Base-by-base conservation (phyloP, 2,888 invertebrate genomes). In the Lissocephala sabroskyi region DNA sequence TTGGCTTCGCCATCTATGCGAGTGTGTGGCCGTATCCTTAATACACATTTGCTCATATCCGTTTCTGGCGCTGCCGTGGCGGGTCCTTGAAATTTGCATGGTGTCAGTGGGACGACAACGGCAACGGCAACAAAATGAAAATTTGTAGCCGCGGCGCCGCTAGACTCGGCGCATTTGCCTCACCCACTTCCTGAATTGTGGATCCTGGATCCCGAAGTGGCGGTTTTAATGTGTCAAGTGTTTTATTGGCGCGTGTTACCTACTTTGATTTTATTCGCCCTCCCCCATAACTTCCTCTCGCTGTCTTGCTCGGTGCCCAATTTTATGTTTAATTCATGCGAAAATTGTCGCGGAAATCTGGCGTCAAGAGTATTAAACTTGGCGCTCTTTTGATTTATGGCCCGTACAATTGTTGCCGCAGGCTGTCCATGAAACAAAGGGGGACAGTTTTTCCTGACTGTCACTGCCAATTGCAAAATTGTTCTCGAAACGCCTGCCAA, bases 281-380 rank as follows among this genome's bases (percentile, higher is more conserved):
- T 26, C 29, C 6, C 17, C 9, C 1, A 32, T 30, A 1, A 16
- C 19, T n/a, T 16, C 6, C 6, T 32, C 19, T 18, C 11, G 10
- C 19, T 35, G 13, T 23, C 17, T 35, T 35, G 7, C 35, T 35
- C 14, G 14, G 59, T 58, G 50, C 26, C 58, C 49, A 62, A 53
- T 74, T 73, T 73, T 74, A 73, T 73, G 71, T 71, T 71, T 73
- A 71, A 73, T 71, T 71, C 71, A 73, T 70, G 70, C 58, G 70
- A 65, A 71, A 71, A 71, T 73, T 71, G 71, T 71, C 71, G 67
- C 67, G 70, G 67, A 71, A 71, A 71, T 71, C 74, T 73, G 71
- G 74, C 74, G 71, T 68, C 70, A 70, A 70, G 73, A 68, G 68
- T 70, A 73, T 68, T 73, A 70, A 70, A 67, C 59, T 53, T 52